Evolutionary conservation across 2,888 invertebrate genomes (phyloP).

Genomic region (Phalera bucephala): DNA sequence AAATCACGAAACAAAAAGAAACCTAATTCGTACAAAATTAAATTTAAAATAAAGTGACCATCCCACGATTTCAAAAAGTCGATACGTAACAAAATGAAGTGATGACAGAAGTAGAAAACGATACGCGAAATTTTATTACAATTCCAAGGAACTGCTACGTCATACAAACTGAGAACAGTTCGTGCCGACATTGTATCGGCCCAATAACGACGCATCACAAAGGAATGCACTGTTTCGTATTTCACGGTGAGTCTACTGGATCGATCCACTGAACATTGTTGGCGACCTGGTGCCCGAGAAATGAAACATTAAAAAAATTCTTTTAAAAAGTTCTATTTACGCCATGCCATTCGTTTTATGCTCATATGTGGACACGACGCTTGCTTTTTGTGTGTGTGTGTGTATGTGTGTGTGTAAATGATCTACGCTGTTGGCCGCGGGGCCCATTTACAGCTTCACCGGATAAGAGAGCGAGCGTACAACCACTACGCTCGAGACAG

Average conservation of each 20-base stretch:
- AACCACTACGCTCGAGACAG: no score
- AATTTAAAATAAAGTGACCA: constrained; percentile 1
- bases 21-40: constrained; percentile 12
- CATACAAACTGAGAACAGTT: constrained; percentile 42
- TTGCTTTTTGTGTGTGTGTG: no score
- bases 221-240: constrained; percentile 41
- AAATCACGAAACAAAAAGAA: neutral
- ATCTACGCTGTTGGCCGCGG: no score
- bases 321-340: constrained; percentile 42
- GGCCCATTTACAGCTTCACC: no score
- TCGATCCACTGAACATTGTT: constrained; percentile 32
- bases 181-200: constrained; percentile 46
- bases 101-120: constrained; percentile 29
- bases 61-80: constrained; percentile 4
- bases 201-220: constrained; percentile 45
- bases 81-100: constrained; percentile 31
- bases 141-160: constrained; percentile 35
- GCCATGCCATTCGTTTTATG: constrained; percentile 28
- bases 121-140: constrained; percentile 43
- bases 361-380: constrained; percentile 28
- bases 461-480: no score
- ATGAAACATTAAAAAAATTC: constrained; percentile 35
- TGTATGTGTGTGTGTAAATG: no score
- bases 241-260: constrained; percentile 24
- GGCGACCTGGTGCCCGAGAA: constrained; percentile 26